phyloP scores from a whole-genome alignment of 2,888 invertebrate genomes.

The Amphiduros pacificus region DNA sequence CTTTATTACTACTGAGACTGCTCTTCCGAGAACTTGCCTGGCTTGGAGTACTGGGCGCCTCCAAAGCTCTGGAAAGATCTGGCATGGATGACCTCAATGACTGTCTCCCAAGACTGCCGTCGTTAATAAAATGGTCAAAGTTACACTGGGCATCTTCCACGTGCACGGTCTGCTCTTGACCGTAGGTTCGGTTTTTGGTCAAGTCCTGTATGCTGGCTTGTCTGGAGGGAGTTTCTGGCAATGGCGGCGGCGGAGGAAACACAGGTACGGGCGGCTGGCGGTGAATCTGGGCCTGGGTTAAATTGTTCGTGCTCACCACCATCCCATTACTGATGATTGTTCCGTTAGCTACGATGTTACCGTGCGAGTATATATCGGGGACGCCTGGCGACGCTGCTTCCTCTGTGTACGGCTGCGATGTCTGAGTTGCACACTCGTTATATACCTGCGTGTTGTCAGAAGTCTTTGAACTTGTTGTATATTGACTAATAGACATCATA shows the following conservation, averaged over 20 bases:
- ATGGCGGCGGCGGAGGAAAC: constrained; percentile 14
- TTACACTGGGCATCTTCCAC: not conserved
- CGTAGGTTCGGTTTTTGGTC: not conserved
- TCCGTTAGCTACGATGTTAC: constrained; percentile 15
- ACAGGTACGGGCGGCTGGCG: constrained; percentile 15
- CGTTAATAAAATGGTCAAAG: not conserved
- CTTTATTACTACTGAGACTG: constrained; percentile 27
- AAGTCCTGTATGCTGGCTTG: constrained; percentile 6
- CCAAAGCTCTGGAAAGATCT: constrained; percentile 40
- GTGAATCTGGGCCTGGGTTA: not conserved
- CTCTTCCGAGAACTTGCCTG: constrained; percentile 35
- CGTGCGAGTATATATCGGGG: constrained; percentile 11
- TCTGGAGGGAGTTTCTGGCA: constrained; percentile 7
- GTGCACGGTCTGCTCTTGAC: not conserved
- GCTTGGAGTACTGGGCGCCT: constrained; percentile 22
- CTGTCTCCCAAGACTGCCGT: not conserved
- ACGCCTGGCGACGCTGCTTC: not conserved
- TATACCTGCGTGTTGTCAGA: not conserved
- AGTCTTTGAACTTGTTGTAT: not conserved
- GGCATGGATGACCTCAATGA: constrained; percentile 57
- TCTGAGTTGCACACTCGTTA: constrained; percentile 11
- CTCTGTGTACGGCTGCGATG: constrained; percentile 9
- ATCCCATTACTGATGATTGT: not conserved
- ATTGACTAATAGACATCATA: too few relatives aligned
- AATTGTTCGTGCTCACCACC: too few relatives aligned